Evolutionary conservation across 2,888 invertebrate genomes (phyloP).

Genomic region (Gibbula magus): DNA sequence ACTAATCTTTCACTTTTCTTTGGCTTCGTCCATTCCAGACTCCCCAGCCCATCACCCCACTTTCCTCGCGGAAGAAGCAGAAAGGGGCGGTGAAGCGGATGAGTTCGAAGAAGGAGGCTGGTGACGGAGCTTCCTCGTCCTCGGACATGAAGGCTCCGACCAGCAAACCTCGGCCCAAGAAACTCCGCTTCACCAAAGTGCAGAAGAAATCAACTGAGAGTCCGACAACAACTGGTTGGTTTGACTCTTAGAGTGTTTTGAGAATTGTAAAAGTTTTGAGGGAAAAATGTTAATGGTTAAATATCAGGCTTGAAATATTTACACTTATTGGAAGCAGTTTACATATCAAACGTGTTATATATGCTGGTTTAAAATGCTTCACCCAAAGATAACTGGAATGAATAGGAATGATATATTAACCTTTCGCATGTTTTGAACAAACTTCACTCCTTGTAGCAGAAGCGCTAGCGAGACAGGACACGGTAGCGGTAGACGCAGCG

Average conservation of each 20-base stretch:
- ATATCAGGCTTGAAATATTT: too few relatives aligned
- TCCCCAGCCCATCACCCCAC: neutral
- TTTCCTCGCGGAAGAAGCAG: neutral
- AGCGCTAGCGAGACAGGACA: neutral
- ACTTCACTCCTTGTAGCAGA: too few relatives aligned
- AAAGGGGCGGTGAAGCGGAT: neutral
- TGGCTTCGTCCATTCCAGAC: neutral
- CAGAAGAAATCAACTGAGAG: neutral
- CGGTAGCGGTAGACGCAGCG: neutral
- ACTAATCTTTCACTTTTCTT: too few relatives aligned
- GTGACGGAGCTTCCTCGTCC: neutral
- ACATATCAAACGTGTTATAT: too few relatives aligned
- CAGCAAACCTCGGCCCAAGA: neutral
- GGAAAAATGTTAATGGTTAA: too few relatives aligned
- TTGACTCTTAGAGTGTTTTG: too few relatives aligned
- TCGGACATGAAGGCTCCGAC: neutral
- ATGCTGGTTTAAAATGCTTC: too few relatives aligned
- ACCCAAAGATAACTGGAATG: too few relatives aligned
- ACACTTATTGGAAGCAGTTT: too few relatives aligned
- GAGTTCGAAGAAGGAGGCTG: neutral
- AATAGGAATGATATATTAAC: too few relatives aligned
- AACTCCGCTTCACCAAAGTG: constrained; percentile 21
- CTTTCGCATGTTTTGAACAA: too few relatives aligned
- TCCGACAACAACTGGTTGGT: neutral
- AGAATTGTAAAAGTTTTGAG: too few relatives aligned